These are phyloP conservation scores for Hypsopygia costalis DNA, from an alignment of 2,888 invertebrate species.

Conservation along the genomic window DNA sequence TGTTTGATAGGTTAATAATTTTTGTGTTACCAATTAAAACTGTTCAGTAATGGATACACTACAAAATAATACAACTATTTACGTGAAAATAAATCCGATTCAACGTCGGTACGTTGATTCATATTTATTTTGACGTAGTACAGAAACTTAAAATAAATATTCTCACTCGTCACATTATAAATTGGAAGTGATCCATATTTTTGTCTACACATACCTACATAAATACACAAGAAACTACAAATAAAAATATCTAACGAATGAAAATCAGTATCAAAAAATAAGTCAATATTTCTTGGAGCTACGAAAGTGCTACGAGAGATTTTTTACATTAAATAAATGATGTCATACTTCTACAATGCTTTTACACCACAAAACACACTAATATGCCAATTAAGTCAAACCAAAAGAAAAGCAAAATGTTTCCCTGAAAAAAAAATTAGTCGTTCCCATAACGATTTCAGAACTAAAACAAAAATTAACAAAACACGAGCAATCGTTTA, in stretches of 20 bases:
- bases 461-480: constrained; percentile 27
- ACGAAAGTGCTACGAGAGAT: no score
- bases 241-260: constrained; percentile 6
- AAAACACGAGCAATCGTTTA: constrained; percentile 41
- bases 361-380: background rate
- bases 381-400: constrained; percentile 4
- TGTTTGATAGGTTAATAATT: no score
- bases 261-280: constrained; percentile 2
- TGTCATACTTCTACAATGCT: no score
- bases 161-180: constrained; percentile 1
- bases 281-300: no score
- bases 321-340: no score
- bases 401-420: constrained; percentile 7
- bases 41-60: no score
- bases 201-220: background rate
- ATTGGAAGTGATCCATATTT: constrained; percentile 4
- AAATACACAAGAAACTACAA: constrained; percentile 1
- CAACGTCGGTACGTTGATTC: background rate
- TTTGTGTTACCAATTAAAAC: no score
- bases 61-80: no score
- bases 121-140: background rate
- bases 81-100: no score
- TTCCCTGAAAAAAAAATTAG: constrained; percentile 2
- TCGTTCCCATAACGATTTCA: constrained; percentile 16
- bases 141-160: background rate